Percentiles rank a stretch among this genome's conserved stretches.
These are phyloP conservation scores for Episyrphus balteatus DNA, from an alignment of 1,140 invertebrate species.

Conservation along the genomic window DNA sequence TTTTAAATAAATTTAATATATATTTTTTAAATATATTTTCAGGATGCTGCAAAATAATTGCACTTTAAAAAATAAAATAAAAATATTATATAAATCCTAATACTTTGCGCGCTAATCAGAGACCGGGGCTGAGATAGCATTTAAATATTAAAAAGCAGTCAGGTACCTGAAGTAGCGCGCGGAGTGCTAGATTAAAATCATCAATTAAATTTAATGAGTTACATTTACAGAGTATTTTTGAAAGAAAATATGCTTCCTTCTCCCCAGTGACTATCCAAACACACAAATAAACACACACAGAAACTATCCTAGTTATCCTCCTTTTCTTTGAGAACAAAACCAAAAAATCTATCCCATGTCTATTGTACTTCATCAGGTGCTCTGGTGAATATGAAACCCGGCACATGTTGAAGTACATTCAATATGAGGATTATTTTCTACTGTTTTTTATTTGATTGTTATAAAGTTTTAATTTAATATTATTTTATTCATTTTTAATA, in stretches of 20 bases:
- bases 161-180: conserved; percentile 98
- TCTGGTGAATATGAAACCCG: conserved; percentile 78
- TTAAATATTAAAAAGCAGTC: conserved; percentile 50
- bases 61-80: not conserved
- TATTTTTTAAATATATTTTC: no score
- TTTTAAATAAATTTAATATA: no score
- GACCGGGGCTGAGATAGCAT: conserved; percentile 47
- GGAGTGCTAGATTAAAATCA: conserved; percentile 42
- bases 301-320: no score
- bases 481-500: no score
- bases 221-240: not conserved
- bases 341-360: conserved; percentile 60
- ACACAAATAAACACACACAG: no score
- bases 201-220: not conserved
- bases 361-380: conserved; percentile 99
- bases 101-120: conserved; percentile 59
- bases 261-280: no score
- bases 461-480: no score
- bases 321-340: no score
- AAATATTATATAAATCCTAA: conserved; percentile 12
- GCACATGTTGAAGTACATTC: conserved; percentile 94
- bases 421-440: conserved; percentile 47
- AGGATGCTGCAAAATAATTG: no score
- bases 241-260: no score
- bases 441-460: not conserved